phyloP scores from a whole-genome alignment of 1,140 invertebrate species.

The Camponotus pennsylvanicus region DNA sequence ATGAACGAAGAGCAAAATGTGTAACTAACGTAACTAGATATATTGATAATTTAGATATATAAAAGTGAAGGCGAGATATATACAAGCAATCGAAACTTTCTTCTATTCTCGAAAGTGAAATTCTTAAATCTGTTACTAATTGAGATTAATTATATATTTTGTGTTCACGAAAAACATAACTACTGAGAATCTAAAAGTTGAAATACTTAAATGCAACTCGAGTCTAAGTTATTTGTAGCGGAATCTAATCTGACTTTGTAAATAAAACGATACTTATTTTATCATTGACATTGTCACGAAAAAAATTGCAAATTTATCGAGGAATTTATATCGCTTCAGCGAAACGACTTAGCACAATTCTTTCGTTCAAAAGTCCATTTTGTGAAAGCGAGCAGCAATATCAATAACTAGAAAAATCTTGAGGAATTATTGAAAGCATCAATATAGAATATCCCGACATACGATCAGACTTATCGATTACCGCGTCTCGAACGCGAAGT shows the following conservation, averaged over 20 bases:
- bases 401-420: neutral
- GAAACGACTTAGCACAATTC: neutral
- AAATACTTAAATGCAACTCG: neutral
- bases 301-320: neutral
- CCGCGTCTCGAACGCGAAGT: neutral
- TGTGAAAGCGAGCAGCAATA: neutral
- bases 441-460: neutral
- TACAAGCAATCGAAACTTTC: neutral
- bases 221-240: neutral
- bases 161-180: neutral
- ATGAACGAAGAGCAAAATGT: neutral
- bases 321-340: neutral
- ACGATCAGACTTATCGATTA: constrained; percentile 17
- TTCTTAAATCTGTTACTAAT: neutral
- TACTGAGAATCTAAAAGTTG: neutral
- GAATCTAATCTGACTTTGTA: neutral
- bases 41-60: too few species aligned
- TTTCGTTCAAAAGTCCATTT: neutral
- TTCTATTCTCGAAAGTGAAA: neutral
- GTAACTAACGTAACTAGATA: too few species aligned
- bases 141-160: neutral
- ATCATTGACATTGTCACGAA: neutral
- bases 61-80: neutral
- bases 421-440: neutral
- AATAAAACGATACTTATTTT: constrained; percentile 15